Conservation (phyloP, 2,888 invertebrate genomes). For the Amphipyra tragopoginis region DNA sequence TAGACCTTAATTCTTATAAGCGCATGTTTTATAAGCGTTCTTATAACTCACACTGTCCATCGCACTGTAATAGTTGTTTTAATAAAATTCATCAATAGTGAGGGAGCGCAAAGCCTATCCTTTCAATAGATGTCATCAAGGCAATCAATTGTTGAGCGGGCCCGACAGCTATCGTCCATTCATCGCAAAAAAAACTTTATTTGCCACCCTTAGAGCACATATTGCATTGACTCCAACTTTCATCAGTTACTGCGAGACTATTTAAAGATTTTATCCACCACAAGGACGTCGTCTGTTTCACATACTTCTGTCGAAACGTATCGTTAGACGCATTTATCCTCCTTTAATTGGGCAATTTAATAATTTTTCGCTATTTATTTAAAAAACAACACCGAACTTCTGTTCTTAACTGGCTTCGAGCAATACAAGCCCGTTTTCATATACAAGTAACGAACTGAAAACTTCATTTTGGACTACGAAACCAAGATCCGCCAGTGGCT, state of each 20-base stretch:
- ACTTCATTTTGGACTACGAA: too few species aligned
- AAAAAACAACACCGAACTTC: too few species aligned
- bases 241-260: neutral
- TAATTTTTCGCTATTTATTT: too few species aligned
- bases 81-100: slow-evolving; percentile 19
- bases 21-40: too few species aligned
- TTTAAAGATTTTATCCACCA: neutral
- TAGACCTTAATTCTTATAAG: too few species aligned
- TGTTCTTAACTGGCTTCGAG: too few species aligned
- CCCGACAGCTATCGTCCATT: neutral
- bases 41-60: neutral
- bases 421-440: too few species aligned
- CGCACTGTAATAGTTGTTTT: neutral
- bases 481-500: too few species aligned
- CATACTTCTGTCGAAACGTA: slow-evolving; percentile 1
- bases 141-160: slow-evolving; percentile 25
- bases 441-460: too few species aligned
- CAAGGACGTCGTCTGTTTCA: slow-evolving; percentile 6
- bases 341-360: neutral
- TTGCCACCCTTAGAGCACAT: neutral
- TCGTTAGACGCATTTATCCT: too few species aligned
- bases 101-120: slow-evolving; percentile 11
- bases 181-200: slow-evolving; percentile 15
- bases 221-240: neutral
- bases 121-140: slow-evolving; percentile 37